Conservation (phyloP, 2,888 invertebrate species). For the Antheraea yamamai region DNA sequence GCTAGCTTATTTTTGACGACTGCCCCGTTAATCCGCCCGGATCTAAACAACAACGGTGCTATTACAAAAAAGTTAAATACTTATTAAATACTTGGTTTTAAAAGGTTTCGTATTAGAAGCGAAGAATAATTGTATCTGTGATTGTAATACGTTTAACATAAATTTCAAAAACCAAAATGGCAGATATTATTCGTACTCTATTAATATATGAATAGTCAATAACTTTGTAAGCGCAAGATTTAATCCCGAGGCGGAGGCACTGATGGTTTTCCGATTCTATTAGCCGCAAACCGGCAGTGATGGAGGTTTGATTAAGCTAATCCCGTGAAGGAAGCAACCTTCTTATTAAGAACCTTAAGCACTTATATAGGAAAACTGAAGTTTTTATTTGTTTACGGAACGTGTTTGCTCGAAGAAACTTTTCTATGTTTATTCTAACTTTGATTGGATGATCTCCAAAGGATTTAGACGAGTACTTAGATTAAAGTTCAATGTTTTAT, state of each 20-base stretch:
- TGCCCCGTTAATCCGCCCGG: too few species aligned
- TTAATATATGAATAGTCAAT: conserved; percentile 48
- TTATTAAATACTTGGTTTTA: too few species aligned
- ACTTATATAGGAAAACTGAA: conserved; percentile 13
- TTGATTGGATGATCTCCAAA: conserved; percentile 36
- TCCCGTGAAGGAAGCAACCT: conserved; percentile 52
- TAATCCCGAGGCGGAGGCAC: conserved; percentile 59
- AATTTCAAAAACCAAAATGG: background rate
- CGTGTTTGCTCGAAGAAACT: conserved; percentile 30
- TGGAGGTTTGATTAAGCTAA: conserved; percentile 61
- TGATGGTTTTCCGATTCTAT: conserved; percentile 76
- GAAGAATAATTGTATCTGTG: background rate
- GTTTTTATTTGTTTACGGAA: conserved; percentile 24
- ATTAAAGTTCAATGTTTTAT: background rate
- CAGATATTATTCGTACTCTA: conserved; percentile 17
- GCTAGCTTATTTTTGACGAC: too few species aligned
- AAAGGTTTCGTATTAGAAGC: too few species aligned
- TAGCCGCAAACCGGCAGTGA: conserved; percentile 59
- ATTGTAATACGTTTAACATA: background rate
- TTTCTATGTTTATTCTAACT: conserved; percentile 44
- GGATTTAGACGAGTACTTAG: conserved; percentile 35
- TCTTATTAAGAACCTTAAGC: conserved; percentile 41
- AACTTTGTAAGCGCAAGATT: conserved; percentile 57
- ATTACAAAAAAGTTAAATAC: too few species aligned
- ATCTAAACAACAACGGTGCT: too few species aligned